These are phyloP conservation scores for Falco cherrug DNA, from an alignment of 2,797 vertebrate genomes.

Conservation along the genomic window DNA sequence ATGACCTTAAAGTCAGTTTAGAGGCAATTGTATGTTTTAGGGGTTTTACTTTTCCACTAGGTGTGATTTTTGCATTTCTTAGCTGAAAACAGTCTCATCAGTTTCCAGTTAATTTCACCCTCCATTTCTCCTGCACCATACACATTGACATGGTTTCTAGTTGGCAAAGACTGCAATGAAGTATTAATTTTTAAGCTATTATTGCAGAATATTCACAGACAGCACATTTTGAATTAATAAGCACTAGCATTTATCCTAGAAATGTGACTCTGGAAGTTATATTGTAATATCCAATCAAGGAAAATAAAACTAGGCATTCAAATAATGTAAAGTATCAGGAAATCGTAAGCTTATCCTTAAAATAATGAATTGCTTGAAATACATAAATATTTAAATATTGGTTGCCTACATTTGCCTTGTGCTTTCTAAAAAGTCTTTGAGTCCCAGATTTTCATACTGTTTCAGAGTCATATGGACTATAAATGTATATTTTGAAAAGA, in stretches of 20 bases:
- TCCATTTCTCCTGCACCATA: not conserved
- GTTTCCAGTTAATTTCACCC: slow-evolving; percentile 35
- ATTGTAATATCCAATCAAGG: not conserved
- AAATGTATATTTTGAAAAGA: not conserved
- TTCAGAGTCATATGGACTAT: not conserved
- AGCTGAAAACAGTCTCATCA: not conserved
- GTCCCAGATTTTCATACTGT: not conserved
- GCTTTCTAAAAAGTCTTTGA: not conserved
- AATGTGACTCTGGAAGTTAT: not conserved
- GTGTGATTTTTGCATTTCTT: not conserved
- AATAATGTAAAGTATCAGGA: not conserved
- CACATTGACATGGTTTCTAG: not conserved
- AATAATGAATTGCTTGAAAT: not conserved
- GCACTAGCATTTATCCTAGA: not conserved
- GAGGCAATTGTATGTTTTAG: not conserved
- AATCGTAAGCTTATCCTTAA: not conserved
- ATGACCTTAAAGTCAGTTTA: not conserved
- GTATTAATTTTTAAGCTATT: not conserved
- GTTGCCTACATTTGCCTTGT: not conserved
- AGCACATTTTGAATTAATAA: not conserved
- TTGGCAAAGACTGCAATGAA: not conserved
- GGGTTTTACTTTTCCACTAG: not conserved
- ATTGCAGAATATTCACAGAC: not conserved
- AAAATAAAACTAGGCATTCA: not conserved
- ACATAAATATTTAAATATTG: not conserved